phyloP scores from a whole-genome alignment of 2,113 vertebrate genomes.

The Junco hyemalis region DNA sequence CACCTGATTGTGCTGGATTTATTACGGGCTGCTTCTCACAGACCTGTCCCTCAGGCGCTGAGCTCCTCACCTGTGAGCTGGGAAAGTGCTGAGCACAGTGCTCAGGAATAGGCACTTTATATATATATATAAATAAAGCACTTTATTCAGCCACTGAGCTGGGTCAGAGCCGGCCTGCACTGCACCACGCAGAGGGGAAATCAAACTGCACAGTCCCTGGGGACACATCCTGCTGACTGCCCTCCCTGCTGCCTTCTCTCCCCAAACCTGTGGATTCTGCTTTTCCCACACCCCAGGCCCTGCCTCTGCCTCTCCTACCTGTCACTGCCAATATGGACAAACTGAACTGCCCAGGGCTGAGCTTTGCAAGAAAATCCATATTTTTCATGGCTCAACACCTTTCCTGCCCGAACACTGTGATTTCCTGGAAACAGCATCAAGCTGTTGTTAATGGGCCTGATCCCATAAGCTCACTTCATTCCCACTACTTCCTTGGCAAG shows the following conservation, averaged over 20 bases:
- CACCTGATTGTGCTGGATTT: rapidly evolving
- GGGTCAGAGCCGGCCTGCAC: background rate
- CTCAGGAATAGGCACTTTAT: background rate
- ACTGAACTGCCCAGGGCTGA: background rate
- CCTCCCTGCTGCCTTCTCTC: background rate
- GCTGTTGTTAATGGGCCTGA: background rate
- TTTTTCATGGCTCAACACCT: background rate
- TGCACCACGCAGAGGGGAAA: background rate
- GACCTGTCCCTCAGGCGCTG: background rate
- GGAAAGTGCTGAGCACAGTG: background rate
- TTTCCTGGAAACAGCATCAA: background rate
- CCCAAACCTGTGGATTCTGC: rapidly evolving
- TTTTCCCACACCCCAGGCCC: background rate
- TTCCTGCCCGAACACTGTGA: background rate
- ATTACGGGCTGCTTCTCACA: rapidly evolving
- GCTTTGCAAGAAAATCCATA: rapidly evolving
- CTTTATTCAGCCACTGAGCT: background rate
- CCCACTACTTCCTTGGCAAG: background rate
- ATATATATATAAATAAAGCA: too few relatives aligned
- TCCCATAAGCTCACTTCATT: background rate
- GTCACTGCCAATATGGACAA: rapidly evolving
- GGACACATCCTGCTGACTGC: rapidly evolving
- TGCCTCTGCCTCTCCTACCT: background rate
- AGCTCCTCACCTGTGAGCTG: background rate
- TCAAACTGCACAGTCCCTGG: background rate